These are phyloP conservation scores for Acronicta leporina DNA, from an alignment of 2,888 invertebrate genomes.

Conservation along the genomic window DNA sequence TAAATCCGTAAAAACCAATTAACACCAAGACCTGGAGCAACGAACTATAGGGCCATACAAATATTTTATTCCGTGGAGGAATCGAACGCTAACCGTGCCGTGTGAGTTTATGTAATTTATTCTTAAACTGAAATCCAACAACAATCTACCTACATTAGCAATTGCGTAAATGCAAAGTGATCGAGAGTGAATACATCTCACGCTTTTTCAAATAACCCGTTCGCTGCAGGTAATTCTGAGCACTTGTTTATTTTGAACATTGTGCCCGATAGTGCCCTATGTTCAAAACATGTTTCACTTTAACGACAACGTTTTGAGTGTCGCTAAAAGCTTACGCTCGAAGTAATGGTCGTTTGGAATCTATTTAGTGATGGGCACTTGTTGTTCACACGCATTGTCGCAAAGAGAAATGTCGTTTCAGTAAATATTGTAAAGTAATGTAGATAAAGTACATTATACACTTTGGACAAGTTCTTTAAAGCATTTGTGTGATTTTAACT, in stretches of 20 bases:
- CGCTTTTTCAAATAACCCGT: constrained; percentile 27
- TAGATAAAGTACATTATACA: constrained; percentile 13
- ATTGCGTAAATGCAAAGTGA: constrained; percentile 19
- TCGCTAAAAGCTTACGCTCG: constrained; percentile 41
- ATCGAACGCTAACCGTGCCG: too few species aligned
- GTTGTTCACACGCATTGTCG: constrained; percentile 36
- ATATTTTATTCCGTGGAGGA: too few species aligned
- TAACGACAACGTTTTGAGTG: constrained; percentile 30
- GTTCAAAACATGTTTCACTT: constrained; percentile 23
- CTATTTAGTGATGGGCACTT: constrained; percentile 36
- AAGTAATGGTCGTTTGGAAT: constrained; percentile 40
- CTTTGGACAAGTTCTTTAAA: constrained; percentile 9
- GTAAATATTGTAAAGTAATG: constrained; percentile 21
- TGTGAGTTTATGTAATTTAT: constrained; percentile 5
- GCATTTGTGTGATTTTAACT: constrained; percentile 23
- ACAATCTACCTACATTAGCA: not conserved
- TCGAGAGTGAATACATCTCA: constrained; percentile 9
- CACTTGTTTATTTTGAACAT: constrained; percentile 12
- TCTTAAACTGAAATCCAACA: constrained; percentile 5
- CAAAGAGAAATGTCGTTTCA: constrained; percentile 36
- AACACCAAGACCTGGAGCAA: too few species aligned
- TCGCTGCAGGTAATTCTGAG: constrained; percentile 10
- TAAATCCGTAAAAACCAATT: too few species aligned
- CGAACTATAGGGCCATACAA: too few species aligned
- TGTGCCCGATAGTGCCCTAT: constrained; percentile 25